Base-by-base conservation (phyloP, 2,113 vertebrate species). In the Romanogobio albipinnatus region DNA sequence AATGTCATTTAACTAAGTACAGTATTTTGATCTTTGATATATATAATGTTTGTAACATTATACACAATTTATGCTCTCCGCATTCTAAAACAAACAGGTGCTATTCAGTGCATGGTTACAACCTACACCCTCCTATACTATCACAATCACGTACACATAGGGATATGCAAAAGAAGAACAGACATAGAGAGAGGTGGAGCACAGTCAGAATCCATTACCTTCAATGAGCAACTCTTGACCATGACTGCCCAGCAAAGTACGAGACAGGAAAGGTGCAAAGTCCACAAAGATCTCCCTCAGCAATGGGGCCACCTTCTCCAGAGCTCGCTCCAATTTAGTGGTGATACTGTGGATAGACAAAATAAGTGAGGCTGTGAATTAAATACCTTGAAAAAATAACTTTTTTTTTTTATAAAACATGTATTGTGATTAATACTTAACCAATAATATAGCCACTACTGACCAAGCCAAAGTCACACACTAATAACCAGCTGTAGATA, bases 251-350 rank as follows among this genome's bases (percentile, higher is more conserved):
- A 99, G 92, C 87, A 99, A 91, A 3, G 98, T 99, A 77, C 98
- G 96, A 9, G 98, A 99, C 19, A 99, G 93, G 90, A 99, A 99
- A 82, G 98, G 98, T 9, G 98, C 98, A 94, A 99, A 99, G 93
- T 99, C 98, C 91, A 99, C 97, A 92, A 99, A 99, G 91, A 98
- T 99, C 94, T 99, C 98, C 89, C 98, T 93, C 88, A 99, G 94
- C 85, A 99, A 95, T 81, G 98, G 97, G 1, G 98, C 98, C 87
- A 98, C 98, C 91, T 99, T 99, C 94, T 99, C 98, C 91, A 99
- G 94, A 62, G 98, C 97, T 91, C 97, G 93, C 93, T 99, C 98
- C 92, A 99, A 94, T 93, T 99, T 99, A 89, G 98, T 96, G 76
- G 98, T 99, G 86, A 99, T 99, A 91, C 98, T 99, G 95, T 6